Conservation (phyloP, 2,888 invertebrate genomes). For the Bellardia bayeri region DNA sequence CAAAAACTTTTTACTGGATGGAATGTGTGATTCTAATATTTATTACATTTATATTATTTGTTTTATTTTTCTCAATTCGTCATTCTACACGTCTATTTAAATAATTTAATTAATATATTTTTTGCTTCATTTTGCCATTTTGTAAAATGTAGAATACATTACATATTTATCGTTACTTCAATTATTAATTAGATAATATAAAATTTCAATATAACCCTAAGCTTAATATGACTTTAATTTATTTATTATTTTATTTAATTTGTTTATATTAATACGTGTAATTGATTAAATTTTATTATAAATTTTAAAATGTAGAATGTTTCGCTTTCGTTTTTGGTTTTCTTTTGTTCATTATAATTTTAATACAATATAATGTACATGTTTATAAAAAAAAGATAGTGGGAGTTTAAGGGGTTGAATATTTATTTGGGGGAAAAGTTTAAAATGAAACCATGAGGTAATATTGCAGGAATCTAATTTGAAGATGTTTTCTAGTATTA, state of each 20-base stretch:
- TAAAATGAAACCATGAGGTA: slow-evolving; percentile 67
- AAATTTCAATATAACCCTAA: slow-evolving; percentile 45
- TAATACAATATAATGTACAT: slow-evolving; percentile 15
- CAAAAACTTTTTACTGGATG: slow-evolving; percentile 67
- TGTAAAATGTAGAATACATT: slow-evolving; percentile 43
- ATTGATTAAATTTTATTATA: background rate
- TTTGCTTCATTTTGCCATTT: slow-evolving; percentile 25
- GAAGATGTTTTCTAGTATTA: slow-evolving; percentile 62
- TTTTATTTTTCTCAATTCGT: slow-evolving; percentile 23
- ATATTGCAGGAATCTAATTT: slow-evolving; percentile 54
- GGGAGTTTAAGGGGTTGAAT: background rate
- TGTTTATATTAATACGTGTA: background rate
- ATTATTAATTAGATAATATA: slow-evolving; percentile 36
- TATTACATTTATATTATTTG: slow-evolving; percentile 40
- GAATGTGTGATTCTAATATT: slow-evolving; percentile 65
- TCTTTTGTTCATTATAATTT: slow-evolving; percentile 13
- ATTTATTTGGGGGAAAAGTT: slow-evolving; percentile 27
- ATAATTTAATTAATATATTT: background rate
- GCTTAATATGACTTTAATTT: slow-evolving; percentile 10
- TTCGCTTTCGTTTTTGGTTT: slow-evolving; percentile 3
- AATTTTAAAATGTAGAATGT: slow-evolving; percentile 45
- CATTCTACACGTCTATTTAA: slow-evolving; percentile 20
- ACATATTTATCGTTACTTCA: background rate
- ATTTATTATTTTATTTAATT: slow-evolving; percentile 6
- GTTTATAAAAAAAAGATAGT: slow-evolving; percentile 38